Percentiles rank a stretch among this genome's conserved stretches.
These are phyloP conservation scores for Aradus depressus DNA, from an alignment of 2,888 invertebrate genomes.

Conservation along the genomic window DNA sequence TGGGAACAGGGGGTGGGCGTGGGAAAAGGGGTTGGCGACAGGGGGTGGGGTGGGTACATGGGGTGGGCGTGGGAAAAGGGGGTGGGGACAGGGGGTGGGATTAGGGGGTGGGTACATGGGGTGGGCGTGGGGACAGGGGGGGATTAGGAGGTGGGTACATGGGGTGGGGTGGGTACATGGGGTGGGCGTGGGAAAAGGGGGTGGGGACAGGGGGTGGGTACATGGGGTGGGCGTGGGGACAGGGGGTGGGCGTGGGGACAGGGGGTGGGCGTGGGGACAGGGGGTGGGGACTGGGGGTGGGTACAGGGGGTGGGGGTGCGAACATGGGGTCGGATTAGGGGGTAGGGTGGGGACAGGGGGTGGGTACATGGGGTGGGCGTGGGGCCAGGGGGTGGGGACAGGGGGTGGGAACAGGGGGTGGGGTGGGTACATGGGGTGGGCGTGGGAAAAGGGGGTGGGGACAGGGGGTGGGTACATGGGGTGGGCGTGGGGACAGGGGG, in stretches of 20 bases:
- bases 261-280: not conserved
- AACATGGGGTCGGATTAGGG: not conserved
- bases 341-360: not conserved
- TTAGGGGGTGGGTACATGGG: slow-evolving; percentile 3
- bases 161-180: too few species aligned
- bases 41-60: slow-evolving; percentile 8
- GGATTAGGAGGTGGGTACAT: not conserved
- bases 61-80: slow-evolving; percentile 4
- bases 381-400: too few species aligned
- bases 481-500: too few species aligned
- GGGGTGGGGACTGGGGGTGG: not conserved
- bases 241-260: not conserved
- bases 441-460: too few species aligned
- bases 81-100: not conserved
- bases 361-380: too few species aligned
- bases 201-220: not conserved
- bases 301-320: not conserved
- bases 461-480: too few species aligned
- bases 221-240: slow-evolving; percentile 4
- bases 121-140: not conserved
- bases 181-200: too few species aligned
- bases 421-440: too few species aligned
- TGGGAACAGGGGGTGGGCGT: slow-evolving; percentile 5
- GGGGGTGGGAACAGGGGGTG: too few species aligned
- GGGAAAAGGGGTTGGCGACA: not conserved